Evolutionary conservation across 2,888 invertebrate species (phyloP), one percentile per base, ranked within the genome.

Genomic region (Tortricodes alternella): DNA sequence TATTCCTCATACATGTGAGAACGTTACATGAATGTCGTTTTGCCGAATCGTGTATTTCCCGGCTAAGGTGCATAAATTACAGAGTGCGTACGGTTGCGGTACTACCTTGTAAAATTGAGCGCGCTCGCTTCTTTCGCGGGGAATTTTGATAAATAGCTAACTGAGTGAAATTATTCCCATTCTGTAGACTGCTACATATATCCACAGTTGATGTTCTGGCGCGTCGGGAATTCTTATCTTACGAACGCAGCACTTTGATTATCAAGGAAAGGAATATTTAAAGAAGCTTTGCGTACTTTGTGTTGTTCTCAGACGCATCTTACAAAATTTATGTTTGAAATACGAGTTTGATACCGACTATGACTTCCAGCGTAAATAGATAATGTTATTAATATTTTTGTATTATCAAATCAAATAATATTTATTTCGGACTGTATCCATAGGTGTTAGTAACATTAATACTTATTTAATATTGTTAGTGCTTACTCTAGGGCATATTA

Each of bases 171-270:
- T 88, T 84, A 88, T 86, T 86, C 80, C 68, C 64, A 69, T 80
- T 76, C 70, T 69, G 64, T 78, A 75, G 80, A 79, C 75, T 78
- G 74, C 66, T 71, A 70, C 74, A 74, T 72, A 75, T 73, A 73
- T 70, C 62, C 64, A 51, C 60, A 73, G 73, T 68, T 66, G 67
- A 67, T 76, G 71, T 74, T 74, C 70, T 68, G 76, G 78, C 79
- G 80, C 82, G 79, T 71, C 61, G 80, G 80, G 83, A 85, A 87
- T 88, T 86, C 88, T 89, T 89, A 89, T 89, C 89, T 83, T 68
- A 71, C 76, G 70, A 80, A 88, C 86, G 76, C 87, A 89, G 86
- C 84, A 84, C 83, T 88, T 87, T 89, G 88, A 89, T 88, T 89
- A 87, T 81, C 78, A 82, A 80, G 74, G 80, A 80, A 81, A 81